These are phyloP conservation scores for Onychomys arenicola DNA, from an alignment of 2,797 vertebrate species.

Conservation along the genomic window DNA sequence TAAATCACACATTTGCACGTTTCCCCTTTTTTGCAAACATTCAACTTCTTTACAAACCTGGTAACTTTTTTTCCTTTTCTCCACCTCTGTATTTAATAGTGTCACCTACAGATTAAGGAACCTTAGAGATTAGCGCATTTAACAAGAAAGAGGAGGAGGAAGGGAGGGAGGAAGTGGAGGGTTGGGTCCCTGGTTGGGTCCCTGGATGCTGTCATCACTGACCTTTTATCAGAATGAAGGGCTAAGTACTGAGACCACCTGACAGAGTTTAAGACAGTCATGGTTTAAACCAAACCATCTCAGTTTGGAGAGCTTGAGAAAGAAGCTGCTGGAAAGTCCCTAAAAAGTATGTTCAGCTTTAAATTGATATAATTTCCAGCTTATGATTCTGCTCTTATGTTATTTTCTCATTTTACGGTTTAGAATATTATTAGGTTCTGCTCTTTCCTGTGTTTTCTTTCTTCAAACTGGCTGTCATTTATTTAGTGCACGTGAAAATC, in stretches of 20 bases:
- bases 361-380: conserved; percentile 71
- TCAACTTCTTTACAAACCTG: conserved; percentile 4
- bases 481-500: background rate
- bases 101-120: conserved; percentile 25
- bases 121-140: background rate
- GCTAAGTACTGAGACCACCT: conserved; percentile 35
- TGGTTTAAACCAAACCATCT: conserved; percentile 66
- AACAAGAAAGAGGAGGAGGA: conserved; percentile 18
- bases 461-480: conserved; percentile 57
- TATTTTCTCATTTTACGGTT: conserved; percentile 67
- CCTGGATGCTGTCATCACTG: conserved; percentile 34
- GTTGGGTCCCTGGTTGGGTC: background rate
- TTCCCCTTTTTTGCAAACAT: conserved; percentile 39
- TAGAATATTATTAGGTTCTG: conserved; percentile 67
- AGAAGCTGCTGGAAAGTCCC: conserved; percentile 64
- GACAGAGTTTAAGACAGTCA: conserved; percentile 63
- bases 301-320: conserved; percentile 9
- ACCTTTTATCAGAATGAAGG: conserved; percentile 34
- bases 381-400: conserved; percentile 63
- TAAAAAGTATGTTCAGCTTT: conserved; percentile 59
- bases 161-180: no score
- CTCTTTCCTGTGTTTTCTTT: conserved; percentile 71
- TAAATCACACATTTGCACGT: conserved; percentile 54
- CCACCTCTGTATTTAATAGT: conserved; percentile 56
- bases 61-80: conserved; percentile 69